A percentile compares a stretch with the other conserved stretches of the same genome.
phyloP scores from a whole-genome alignment of 35 echinoderm and acorn worm genomes.

The Chiridota heheva region DNA sequence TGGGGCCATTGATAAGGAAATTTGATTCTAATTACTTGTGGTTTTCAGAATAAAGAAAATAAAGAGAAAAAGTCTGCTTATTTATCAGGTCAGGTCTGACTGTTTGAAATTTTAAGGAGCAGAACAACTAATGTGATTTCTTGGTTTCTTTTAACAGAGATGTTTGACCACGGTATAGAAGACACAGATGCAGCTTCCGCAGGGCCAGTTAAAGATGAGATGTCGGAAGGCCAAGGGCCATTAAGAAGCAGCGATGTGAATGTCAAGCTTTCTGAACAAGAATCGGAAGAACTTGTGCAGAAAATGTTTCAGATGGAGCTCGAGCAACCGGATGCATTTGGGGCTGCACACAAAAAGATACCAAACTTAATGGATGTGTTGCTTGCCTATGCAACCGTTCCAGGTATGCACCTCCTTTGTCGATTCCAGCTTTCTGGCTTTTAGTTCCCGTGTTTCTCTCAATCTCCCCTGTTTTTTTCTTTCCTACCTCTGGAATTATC shows the following conservation, averaged over 20 bases:
- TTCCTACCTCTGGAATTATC: too few species aligned
- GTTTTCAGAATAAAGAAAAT: too few species aligned
- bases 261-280: not conserved
- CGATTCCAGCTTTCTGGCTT: too few species aligned
- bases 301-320: conserved; percentile 66
- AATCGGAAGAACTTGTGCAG: conserved; percentile 46
- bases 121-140: not conserved
- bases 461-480: too few species aligned
- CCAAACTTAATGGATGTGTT: conserved; percentile 89
- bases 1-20: too few species aligned
- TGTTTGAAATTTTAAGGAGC: too few species aligned
- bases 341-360: conserved; percentile 44
- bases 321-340: conserved; percentile 62
- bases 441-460: too few species aligned
- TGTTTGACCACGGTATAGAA: conserved; percentile 75
- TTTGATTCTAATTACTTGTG: too few species aligned
- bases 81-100: too few species aligned
- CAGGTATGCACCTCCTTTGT: conserved; percentile 65
- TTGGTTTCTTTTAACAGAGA: conserved; percentile 53
- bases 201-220: not conserved
- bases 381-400: conserved; percentile 93
- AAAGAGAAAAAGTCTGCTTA: too few species aligned
- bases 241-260: not conserved
- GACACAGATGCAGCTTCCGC: conserved; percentile 54
- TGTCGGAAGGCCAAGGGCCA: not conserved